These are phyloP conservation scores for Notodonta ziczac DNA, from an alignment of 2,888 invertebrate species.

Conservation along the genomic window DNA sequence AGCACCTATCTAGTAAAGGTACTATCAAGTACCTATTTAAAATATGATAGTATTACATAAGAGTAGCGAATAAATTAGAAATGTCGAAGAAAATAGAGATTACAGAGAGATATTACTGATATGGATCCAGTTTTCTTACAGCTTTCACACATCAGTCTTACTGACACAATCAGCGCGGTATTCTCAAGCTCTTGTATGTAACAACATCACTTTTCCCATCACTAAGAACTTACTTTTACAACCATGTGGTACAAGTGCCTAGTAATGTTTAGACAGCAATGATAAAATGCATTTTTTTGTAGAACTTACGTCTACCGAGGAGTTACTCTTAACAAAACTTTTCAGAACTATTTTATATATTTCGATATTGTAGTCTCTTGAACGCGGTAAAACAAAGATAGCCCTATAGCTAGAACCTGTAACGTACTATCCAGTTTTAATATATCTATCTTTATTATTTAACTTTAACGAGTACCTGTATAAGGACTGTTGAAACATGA, in stretches of 20 bases:
- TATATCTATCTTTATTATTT: no score
- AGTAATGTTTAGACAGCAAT: no score
- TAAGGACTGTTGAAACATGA: no score
- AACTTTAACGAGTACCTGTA: no score
- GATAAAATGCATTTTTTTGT: no score
- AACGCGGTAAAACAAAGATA: no score
- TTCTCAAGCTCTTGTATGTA: constrained; percentile 4
- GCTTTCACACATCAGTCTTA: constrained; percentile 8
- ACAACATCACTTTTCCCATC: constrained; percentile 8
- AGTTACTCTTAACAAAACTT: no score
- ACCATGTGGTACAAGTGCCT: not conserved
- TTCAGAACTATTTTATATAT: no score
- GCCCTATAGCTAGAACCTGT: no score
- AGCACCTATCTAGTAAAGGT: not conserved
- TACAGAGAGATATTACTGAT: not conserved
- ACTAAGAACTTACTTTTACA: not conserved
- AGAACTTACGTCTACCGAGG: no score
- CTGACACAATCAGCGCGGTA: not conserved
- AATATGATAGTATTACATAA: not conserved
- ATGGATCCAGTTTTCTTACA: constrained; percentile 9
- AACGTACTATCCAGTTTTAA: no score
- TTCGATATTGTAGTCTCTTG: no score
- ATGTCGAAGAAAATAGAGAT: not conserved
- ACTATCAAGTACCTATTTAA: not conserved
- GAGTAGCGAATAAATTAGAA: not conserved